Evolutionary conservation across 2,113 vertebrate species (phyloP).

Genomic region (Oryzias celebensis): DNA sequence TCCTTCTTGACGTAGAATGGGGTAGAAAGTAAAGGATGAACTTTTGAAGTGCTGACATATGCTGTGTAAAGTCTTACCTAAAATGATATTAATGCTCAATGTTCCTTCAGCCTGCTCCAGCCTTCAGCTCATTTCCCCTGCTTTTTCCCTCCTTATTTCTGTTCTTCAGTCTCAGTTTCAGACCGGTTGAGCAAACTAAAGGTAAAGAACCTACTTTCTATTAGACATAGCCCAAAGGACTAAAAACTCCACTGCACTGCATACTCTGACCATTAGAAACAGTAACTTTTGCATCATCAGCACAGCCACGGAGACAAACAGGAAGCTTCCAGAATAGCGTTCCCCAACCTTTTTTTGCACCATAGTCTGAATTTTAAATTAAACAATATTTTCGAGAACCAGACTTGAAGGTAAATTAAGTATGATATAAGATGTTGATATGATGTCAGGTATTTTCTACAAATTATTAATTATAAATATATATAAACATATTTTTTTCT

Average conservation of each 20-base stretch:
- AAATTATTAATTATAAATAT: too few relatives aligned
- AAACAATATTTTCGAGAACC: too few relatives aligned
- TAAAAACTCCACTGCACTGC: slow-evolving; percentile 8
- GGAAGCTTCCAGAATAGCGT: too few relatives aligned
- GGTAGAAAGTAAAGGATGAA: slow-evolving; percentile 44
- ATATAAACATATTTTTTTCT: too few relatives aligned
- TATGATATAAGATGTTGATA: too few relatives aligned
- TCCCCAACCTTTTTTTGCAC: too few relatives aligned
- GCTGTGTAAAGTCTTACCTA: slow-evolving; percentile 27
- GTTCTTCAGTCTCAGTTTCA: slow-evolving; percentile 20
- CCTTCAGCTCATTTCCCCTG: slow-evolving; percentile 17
- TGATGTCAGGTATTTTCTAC: too few relatives aligned
- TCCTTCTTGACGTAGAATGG: slow-evolving; percentile 22
- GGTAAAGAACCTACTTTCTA: slow-evolving; percentile 34
- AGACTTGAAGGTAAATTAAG: too few relatives aligned
- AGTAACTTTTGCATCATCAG: slow-evolving; percentile 11
- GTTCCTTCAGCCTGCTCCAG: slow-evolving; percentile 12
- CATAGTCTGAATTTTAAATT: too few relatives aligned
- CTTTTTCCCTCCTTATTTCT: slow-evolving; percentile 9
- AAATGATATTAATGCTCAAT: slow-evolving; percentile 50
- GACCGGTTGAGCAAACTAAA: slow-evolving; percentile 42
- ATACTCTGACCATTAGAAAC: slow-evolving; percentile 14
- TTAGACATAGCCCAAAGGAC: slow-evolving; percentile 36
- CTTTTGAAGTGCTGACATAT: slow-evolving; percentile 57
- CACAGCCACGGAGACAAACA: too few relatives aligned